Percentiles rank a stretch among this genome's conserved stretches.
Conservation (phyloP, 2,888 invertebrate genomes). For the Agonopterix arenella region DNA sequence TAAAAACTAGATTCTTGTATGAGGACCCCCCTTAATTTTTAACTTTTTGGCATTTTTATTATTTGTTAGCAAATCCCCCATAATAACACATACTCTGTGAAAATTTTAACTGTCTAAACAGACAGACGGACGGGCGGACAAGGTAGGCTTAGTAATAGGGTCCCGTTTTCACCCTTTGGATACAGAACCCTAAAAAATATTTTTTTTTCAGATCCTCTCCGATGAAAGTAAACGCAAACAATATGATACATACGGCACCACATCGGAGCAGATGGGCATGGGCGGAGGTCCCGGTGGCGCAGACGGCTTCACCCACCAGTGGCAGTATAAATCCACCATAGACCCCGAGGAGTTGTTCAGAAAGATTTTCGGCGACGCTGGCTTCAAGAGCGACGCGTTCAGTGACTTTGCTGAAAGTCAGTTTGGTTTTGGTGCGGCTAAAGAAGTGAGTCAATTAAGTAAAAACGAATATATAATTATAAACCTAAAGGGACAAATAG, state of each 20-base stretch:
- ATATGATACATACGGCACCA: slow-evolving; percentile 95
- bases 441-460: slow-evolving; percentile 80
- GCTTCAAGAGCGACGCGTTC: slow-evolving; percentile 81
- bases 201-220: slow-evolving; percentile 81
- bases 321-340: slow-evolving; percentile 92
- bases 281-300: slow-evolving; percentile 77
- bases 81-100: no score
- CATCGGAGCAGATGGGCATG: slow-evolving; percentile 90
- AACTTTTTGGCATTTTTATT: no score
- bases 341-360: slow-evolving; percentile 98
- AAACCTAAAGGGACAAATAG: no score
- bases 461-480: no score
- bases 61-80: no score
- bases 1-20: no score
- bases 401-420: slow-evolving; percentile 92
- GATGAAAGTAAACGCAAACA: slow-evolving; percentile 94
- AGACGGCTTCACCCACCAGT: slow-evolving; percentile 83
- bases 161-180: no score
- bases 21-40: no score
- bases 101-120: no score
- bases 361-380: slow-evolving; percentile 94
- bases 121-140: no score
- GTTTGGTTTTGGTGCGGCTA: slow-evolving; percentile 93
- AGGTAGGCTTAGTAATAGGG: no score
- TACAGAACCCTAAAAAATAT: no score